Evolutionary conservation across 2,113 vertebrate genomes (phyloP).

Genomic region (Tychaedon coryphoeus): DNA sequence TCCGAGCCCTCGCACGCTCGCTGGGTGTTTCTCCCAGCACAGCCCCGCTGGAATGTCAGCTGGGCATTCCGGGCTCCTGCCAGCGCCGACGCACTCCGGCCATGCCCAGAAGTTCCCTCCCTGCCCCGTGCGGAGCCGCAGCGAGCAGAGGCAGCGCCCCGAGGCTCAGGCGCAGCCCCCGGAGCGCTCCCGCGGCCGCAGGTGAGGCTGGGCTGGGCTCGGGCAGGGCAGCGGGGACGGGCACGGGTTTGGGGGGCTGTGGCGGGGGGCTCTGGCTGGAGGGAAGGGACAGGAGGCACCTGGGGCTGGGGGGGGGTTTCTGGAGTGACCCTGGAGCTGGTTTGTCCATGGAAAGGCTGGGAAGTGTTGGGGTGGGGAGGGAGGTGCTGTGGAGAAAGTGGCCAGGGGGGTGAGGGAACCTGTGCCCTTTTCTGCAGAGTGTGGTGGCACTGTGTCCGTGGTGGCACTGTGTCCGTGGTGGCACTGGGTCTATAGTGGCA

Average conservation of each 20-base stretch:
- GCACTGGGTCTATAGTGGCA: rapidly evolving
- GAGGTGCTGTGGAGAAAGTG: too few species aligned
- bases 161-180: background rate
- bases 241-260: background rate
- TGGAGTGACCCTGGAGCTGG: too few species aligned
- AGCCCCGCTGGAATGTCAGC: conserved; percentile 40
- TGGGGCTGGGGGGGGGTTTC: too few species aligned
- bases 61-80: background rate
- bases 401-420: too few species aligned
- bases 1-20: background rate
- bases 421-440: too few species aligned
- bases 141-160: background rate
- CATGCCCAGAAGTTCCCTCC: background rate
- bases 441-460: background rate
- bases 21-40: background rate
- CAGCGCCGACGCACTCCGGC: conserved; percentile 40
- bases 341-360: too few species aligned
- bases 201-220: background rate
- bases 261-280: too few species aligned
- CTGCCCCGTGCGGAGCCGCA: background rate
- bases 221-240: background rate
- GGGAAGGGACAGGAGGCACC: too few species aligned
- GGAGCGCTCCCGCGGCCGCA: rapidly evolving
- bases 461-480: rapidly evolving
- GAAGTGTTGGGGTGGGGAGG: too few species aligned